Base-by-base conservation (phyloP, 2,888 invertebrate genomes). In the Ischnus inquisitorius region DNA sequence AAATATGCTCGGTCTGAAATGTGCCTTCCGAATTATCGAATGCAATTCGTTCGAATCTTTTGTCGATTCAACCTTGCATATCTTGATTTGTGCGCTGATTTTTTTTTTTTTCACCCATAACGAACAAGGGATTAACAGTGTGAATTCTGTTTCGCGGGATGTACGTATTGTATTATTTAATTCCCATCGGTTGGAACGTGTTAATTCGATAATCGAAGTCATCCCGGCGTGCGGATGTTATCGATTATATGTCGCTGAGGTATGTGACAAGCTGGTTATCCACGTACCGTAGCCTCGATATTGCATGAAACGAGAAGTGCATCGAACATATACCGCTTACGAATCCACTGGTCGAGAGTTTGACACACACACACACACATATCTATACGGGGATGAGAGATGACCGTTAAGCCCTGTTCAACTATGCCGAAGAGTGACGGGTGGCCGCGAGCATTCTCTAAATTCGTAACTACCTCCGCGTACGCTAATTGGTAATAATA, bases 241-340 rank as follows among this genome's bases (percentile, higher is more conserved):
- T 92, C 91, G 92, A 92, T 91, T 92, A 90, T 90, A 90, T 86
- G 91, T 91, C 90, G 87, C 75, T 85, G 83, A 79, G 79, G 77
- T 79, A 86, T 80, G 88, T 86, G 86, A 85, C 79, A 82, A 51
- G 68, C 74, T 67, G 79, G 79, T 71, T 79, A 72, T 65, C 72
- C 25, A 28, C 57, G 57, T 14, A 28, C 57, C n/a, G 57, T 60
- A n/a, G n/a, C 57, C 57, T 28, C 76, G 71, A 69, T 25, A 48
- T 41, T 69, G 14, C 69, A 68, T 68, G 14, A 65, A 64, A 46
- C 60, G 67, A 19, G 19, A 41, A 67, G 76, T 68, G 54, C 54
- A 54, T 65, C 65, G 39, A 19, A 34, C 28, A 16, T n/a, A 25
- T 19, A 19, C n/a, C 39, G n/a, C 34, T 28, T 4, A 41, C 64